phyloP scores from a whole-genome alignment of 2,113 vertebrate genomes.

The Nothocercus nigrocapillus region DNA sequence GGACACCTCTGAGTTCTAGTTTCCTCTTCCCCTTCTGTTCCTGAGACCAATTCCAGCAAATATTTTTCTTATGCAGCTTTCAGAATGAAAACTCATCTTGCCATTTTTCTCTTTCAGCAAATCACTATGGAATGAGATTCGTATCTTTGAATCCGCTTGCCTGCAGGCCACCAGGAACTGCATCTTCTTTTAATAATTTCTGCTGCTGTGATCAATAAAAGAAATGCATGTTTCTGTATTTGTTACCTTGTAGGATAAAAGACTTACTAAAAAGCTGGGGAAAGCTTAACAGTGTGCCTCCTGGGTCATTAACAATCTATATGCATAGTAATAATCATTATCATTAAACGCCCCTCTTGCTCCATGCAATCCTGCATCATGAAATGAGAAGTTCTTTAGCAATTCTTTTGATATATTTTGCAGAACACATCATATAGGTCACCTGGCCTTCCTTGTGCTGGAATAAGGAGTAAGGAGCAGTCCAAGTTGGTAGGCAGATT shows the following conservation, averaged over 20 bases:
- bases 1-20: not conserved
- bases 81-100: not conserved
- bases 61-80: not conserved
- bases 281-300: not conserved
- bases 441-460: not conserved
- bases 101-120: not conserved
- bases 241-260: not conserved
- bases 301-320: not conserved
- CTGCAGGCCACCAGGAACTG: not conserved
- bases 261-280: not conserved
- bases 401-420: not conserved
- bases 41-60: not conserved
- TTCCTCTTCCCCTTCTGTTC: not conserved
- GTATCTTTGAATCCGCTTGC: not conserved
- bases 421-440: accelerated
- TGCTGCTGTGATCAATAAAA: not conserved
- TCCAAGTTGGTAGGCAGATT: not conserved
- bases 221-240: not conserved
- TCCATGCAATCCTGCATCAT: not conserved
- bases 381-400: not conserved
- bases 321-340: not conserved
- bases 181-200: not conserved
- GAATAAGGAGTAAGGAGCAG: not conserved
- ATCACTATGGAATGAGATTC: accelerated
- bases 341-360: not conserved